These are phyloP conservation scores for Rousettus leschenaultii DNA, from an alignment of 2,113 vertebrate species.

Conservation along the genomic window DNA sequence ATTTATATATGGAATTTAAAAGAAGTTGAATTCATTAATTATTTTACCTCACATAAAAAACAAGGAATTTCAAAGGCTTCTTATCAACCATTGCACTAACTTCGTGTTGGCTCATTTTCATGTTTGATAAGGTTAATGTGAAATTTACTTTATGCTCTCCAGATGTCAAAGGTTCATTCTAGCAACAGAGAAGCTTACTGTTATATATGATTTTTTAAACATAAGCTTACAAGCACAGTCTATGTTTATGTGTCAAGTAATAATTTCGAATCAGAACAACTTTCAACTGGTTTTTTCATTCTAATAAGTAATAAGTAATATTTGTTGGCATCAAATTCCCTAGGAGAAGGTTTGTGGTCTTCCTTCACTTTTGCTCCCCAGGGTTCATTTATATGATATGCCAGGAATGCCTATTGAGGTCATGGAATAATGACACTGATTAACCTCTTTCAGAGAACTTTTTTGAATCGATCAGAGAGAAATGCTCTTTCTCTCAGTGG, in stretches of 20 bases:
- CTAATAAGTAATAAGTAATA: background rate
- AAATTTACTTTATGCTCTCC: background rate
- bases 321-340: background rate
- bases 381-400: background rate
- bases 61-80: background rate
- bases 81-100: background rate
- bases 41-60: background rate
- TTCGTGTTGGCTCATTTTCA: background rate
- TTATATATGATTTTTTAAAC: background rate
- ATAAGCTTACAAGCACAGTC: background rate
- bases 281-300: background rate
- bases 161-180: background rate
- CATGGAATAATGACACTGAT: background rate
- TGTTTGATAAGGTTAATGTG: background rate
- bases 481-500: background rate
- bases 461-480: background rate
- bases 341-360: background rate
- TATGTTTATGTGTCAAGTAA: background rate
- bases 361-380: background rate
- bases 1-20: background rate
- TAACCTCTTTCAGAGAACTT: background rate
- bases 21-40: background rate
- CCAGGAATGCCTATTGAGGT: background rate
- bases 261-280: background rate
- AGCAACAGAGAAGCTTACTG: background rate